Evolutionary conservation across 30 jellyfish, hydroid and myxozoan genomes (phyloP).

Genomic region (Turritopsis rubra): DNA sequence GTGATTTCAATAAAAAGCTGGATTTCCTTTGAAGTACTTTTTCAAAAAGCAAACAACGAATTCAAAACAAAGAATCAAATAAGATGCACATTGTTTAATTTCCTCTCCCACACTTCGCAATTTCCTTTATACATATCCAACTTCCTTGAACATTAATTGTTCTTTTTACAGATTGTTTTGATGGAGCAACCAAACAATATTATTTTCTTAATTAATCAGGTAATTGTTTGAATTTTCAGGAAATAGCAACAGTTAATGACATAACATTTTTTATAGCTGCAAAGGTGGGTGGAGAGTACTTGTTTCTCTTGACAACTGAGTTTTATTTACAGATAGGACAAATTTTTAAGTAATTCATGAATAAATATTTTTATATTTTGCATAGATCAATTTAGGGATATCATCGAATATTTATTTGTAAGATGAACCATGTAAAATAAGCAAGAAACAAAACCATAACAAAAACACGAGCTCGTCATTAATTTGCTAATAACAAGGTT

Average conservation of each 20-base stretch:
- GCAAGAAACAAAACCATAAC: too few species aligned
- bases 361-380: too few species aligned
- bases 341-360: neutral
- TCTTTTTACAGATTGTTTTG: neutral
- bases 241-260: neutral
- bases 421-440: too few species aligned
- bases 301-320: neutral
- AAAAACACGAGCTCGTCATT: too few species aligned
- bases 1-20: too few species aligned
- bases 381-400: too few species aligned
- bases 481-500: too few species aligned
- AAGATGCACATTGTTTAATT: neutral
- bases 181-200: neutral
- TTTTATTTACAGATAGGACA: neutral
- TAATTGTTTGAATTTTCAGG: neutral
- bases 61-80: neutral
- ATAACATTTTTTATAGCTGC: neutral
- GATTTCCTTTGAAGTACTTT: neutral
- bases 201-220: neutral
- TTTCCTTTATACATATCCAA: neutral
- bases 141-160: neutral
- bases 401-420: too few species aligned
- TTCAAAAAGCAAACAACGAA: neutral
- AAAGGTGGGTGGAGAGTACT: neutral
- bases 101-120: neutral